Evolutionary conservation across 2,888 invertebrate species (phyloP).

Genomic region (Drosophila anceps): DNA sequence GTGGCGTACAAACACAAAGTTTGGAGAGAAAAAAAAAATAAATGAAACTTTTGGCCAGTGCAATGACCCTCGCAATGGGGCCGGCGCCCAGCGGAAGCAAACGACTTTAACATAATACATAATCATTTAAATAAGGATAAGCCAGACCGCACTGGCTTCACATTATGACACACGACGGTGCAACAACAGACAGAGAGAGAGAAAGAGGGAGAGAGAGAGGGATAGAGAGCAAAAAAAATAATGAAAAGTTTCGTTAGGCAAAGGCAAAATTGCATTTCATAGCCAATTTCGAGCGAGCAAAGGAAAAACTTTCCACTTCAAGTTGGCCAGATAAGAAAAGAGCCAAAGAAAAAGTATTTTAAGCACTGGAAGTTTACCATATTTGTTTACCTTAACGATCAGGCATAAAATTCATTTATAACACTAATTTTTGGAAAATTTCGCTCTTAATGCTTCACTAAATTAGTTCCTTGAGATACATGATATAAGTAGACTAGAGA

Average conservation of each 20-base stretch:
- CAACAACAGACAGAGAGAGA: conserved; percentile 18
- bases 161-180: conserved; percentile 54
- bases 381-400: conserved; percentile 7
- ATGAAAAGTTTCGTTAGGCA: conserved; percentile 45
- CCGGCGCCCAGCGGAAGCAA: conserved; percentile 31
- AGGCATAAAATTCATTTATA: background rate
- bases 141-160: conserved; percentile 29
- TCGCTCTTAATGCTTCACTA: background rate
- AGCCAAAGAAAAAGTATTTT: conserved; percentile 15
- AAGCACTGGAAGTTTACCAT: background rate
- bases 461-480: background rate
- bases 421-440: background rate
- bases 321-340: conserved; percentile 53
- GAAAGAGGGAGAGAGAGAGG: background rate
- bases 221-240: background rate
- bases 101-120: conserved; percentile 70
- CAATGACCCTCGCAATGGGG: conserved; percentile 44
- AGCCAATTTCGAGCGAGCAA: conserved; percentile 57
- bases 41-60: conserved; percentile 41
- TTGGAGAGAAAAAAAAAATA: conserved; percentile 4
- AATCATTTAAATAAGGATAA: conserved; percentile 77
- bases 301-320: conserved; percentile 54
- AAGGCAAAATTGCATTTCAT: conserved; percentile 66
- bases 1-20: conserved; percentile 38
- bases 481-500: too few relatives aligned